Evolutionary conservation across 2,113 vertebrate species (phyloP).

Genomic region (Puntigrus tetrazona): DNA sequence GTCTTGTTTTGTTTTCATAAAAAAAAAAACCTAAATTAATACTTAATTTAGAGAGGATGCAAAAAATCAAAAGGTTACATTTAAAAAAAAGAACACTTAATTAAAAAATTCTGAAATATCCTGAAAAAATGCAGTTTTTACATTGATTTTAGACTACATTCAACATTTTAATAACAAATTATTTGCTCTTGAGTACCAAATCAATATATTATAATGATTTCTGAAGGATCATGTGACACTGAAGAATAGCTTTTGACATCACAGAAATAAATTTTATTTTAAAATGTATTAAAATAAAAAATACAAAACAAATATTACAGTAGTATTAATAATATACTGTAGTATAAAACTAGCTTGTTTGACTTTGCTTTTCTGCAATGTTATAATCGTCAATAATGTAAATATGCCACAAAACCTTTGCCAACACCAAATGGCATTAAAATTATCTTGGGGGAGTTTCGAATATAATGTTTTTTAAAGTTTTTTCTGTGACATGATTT

Average conservation of each 20-base stretch:
- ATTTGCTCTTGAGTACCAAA: not conserved
- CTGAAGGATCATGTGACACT: not conserved
- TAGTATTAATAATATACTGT: too few species aligned
- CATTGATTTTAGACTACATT: not conserved
- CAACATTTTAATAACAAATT: not conserved
- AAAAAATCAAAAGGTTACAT: not conserved
- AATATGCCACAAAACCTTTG: not conserved
- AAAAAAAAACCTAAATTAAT: not conserved
- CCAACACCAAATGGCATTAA: not conserved
- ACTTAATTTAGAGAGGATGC: not conserved
- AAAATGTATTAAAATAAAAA: too few species aligned
- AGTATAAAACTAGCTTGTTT: not conserved
- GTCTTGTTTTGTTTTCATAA: not conserved
- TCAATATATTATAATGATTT: not conserved
- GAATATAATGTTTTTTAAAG: not conserved
- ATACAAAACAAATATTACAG: too few species aligned
- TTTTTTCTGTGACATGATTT: not conserved
- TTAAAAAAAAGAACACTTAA: too few species aligned
- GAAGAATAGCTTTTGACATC: not conserved
- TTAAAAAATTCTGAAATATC: not conserved
- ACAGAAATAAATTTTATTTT: too few species aligned
- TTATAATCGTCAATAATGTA: too few species aligned
- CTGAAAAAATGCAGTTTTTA: not conserved
- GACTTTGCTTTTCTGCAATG: not conserved
- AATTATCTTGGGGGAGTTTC: not conserved